These are phyloP conservation scores for Branchinecta sandiegonensis DNA, from an alignment of 2,888 invertebrate genomes.

Conservation along the genomic window DNA sequence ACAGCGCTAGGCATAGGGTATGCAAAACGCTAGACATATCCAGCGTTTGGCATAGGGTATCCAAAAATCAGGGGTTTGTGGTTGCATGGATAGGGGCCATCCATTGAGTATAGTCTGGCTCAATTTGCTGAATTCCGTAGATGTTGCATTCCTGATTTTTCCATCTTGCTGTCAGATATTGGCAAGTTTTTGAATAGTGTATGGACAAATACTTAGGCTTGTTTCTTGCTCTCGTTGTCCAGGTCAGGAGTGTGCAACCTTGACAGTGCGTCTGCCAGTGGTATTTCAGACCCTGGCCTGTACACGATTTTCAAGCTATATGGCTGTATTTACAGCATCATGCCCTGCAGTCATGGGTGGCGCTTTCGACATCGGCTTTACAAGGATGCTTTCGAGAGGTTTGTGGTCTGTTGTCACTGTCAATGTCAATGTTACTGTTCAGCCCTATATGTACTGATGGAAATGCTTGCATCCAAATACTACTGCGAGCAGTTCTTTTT, in stretches of 20 bases:
- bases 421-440: too few relatives aligned
- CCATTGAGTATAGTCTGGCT: neutral
- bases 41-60: too few relatives aligned
- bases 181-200: neutral
- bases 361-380: neutral
- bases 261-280: neutral
- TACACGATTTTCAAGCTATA: neutral
- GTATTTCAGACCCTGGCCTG: neutral
- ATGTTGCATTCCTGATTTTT: neutral
- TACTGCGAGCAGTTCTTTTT: constrained; percentile 9
- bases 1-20: too few relatives aligned
- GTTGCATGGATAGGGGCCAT: too few relatives aligned
- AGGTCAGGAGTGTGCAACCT: constrained; percentile 4
- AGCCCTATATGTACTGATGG: neutral
- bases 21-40: too few relatives aligned
- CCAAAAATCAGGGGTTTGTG: too few relatives aligned
- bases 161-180: neutral
- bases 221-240: neutral
- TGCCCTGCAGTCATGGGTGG: neutral
- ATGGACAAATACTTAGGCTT: too few relatives aligned
- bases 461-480: constrained; percentile 2
- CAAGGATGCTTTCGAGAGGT: neutral
- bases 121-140: neutral
- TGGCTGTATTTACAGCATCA: neutral
- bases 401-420: neutral